Conservation (phyloP, 1,140 invertebrate genomes). For the Ips nitidus region DNA sequence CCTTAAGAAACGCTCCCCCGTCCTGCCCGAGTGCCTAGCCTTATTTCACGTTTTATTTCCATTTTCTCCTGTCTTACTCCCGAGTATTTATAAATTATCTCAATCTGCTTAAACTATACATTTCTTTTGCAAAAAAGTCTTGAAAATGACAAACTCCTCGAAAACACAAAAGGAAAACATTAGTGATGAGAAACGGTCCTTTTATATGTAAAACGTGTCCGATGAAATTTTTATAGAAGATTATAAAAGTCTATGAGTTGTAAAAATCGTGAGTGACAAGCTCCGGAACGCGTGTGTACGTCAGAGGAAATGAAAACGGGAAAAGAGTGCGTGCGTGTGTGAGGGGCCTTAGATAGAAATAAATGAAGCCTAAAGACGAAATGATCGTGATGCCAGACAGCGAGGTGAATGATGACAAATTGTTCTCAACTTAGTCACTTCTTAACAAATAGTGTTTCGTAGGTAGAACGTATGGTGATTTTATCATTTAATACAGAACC, state of each 20-base stretch:
- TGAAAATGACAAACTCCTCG: no score
- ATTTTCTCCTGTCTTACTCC: background rate
- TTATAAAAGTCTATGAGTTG: conserved; percentile 54
- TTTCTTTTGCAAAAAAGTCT: no score
- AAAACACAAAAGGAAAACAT: background rate
- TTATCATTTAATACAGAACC: no score
- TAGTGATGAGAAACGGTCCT: conserved; percentile 24
- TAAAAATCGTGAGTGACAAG: conserved; percentile 54
- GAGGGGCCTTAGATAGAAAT: conserved; percentile 41
- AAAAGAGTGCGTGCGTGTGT: conserved; percentile 41
- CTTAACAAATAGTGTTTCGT: conserved; percentile 22
- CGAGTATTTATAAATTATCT: background rate
- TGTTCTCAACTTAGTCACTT: conserved; percentile 19
- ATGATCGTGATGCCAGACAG: conserved; percentile 48
- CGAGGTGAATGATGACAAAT: conserved; percentile 46
- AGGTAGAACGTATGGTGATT: no score
- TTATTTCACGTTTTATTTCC: conserved; percentile 35
- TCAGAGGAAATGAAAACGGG: conserved; percentile 52
- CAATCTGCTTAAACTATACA: background rate
- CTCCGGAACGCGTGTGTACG: conserved; percentile 48
- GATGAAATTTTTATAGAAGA: conserved; percentile 50
- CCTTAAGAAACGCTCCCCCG: conserved; percentile 34
- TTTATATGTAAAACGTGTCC: conserved; percentile 51
- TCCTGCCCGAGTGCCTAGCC: conserved; percentile 36
- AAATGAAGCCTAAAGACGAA: conserved; percentile 53